Conservation (phyloP, 2,888 invertebrate genomes). For the Periphyllus acericola region DNA sequence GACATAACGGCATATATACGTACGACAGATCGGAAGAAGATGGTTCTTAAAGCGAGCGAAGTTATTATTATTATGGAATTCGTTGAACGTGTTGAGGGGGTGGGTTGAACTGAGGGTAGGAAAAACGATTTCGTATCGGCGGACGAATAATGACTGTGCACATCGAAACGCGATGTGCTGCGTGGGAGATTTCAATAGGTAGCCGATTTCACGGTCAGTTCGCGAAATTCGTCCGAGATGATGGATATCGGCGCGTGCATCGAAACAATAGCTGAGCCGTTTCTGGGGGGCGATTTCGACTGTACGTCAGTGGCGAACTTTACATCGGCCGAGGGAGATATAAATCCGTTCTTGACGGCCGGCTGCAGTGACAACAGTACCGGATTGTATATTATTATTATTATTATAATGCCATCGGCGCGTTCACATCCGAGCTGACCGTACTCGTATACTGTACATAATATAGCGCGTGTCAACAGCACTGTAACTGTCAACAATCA, state of each 20-base stretch:
- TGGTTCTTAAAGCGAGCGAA: not conserved
- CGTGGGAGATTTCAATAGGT: not conserved
- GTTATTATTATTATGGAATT: not conserved
- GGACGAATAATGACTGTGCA: not conserved
- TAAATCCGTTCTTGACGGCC: not conserved
- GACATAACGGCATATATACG: not conserved
- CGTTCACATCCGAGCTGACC: no score
- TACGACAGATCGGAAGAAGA: not conserved
- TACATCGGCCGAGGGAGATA: not conserved
- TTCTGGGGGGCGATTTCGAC: not conserved
- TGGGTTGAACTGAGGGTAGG: not conserved
- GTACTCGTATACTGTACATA: no score
- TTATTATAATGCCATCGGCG: not conserved
- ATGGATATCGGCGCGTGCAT: not conserved
- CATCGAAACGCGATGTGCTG: no score
- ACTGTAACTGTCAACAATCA: not conserved
- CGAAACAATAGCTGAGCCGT: not conserved
- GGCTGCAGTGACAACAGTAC: not conserved
- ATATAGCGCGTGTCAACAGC: not conserved
- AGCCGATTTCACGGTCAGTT: not conserved
- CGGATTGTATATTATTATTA: not conserved
- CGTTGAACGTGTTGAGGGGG: not conserved
- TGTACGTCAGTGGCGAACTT: not conserved
- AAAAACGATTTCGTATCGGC: not conserved
- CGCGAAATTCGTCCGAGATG: not conserved